These are phyloP conservation scores for Frankliniella fusca DNA, from an alignment of 2,888 invertebrate genomes.

Conservation along the genomic window DNA sequence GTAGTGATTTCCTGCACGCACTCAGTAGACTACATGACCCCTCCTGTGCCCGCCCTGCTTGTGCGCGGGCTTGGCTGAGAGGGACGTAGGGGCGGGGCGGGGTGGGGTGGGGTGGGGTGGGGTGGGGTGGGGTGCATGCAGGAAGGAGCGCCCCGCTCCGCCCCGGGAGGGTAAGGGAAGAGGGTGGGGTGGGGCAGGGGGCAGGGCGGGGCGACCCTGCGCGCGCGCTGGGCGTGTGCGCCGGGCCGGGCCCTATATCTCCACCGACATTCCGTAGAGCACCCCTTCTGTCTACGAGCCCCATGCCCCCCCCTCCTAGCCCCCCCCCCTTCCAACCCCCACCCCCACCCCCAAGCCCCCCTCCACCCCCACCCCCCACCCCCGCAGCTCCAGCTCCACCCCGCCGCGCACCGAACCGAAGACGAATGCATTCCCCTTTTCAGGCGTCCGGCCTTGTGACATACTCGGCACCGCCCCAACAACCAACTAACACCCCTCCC, in stretches of 20 bases:
- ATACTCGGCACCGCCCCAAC: constrained; percentile 12
- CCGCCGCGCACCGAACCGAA: neutral
- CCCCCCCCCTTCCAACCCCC: neutral
- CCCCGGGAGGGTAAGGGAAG: neutral
- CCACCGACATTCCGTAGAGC: constrained; percentile 3
- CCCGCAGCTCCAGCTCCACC: neutral
- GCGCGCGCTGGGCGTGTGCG: constrained; percentile 1
- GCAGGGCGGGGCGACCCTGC: neutral
- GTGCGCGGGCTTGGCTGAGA: neutral
- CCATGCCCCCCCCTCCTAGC: too few relatives aligned
- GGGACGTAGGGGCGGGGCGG: neutral
- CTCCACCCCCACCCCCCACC: neutral
- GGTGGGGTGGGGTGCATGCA: neutral
- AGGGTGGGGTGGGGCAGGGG: neutral
- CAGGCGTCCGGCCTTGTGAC: neutral
- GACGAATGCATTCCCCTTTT: neutral
- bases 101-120: neutral
- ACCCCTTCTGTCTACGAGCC: neutral
- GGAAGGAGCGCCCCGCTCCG: neutral
- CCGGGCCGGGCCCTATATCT: neutral
- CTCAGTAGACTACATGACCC: too few relatives aligned
- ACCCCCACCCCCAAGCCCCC: too few relatives aligned
- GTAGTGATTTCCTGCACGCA: too few relatives aligned
- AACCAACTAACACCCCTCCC: neutral
- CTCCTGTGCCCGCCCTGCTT: too few relatives aligned